Base-by-base conservation (phyloP, 2,888 invertebrate genomes). In the Colletes collaris region DNA sequence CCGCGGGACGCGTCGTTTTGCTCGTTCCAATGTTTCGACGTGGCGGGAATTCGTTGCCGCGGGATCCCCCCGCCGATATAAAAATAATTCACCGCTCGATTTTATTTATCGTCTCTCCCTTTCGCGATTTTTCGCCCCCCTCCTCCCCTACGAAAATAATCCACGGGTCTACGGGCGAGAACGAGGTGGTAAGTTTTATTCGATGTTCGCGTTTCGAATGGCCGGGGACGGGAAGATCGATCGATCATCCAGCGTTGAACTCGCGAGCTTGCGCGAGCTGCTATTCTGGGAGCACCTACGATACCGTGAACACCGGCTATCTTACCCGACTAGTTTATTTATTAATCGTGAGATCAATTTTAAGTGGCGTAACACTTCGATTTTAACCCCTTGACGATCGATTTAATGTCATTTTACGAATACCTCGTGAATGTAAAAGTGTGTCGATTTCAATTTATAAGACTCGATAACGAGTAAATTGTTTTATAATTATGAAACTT, bases 1-100 rank as follows among this genome's bases (percentile, higher is more conserved):
- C 53, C 63, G 50, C 40, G 16, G 60, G 46, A 55, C 8, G 49
- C 27, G 50, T 68, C 69, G 56, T 79, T 74, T 76, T 72, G 71
- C 66, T 67, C 71, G 70, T 62, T 35, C 37, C 60, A 11, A 35
- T 58, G 53, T 71, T 46, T 67, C 67, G 46, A 79, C 69, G 56
- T 69, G 69, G 53, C 53, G 46, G 40, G 72, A 73, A 16, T 76
- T 73, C 79, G 73, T 60, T 50, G 65, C 66, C 66, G 10, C 74
- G 65, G 49, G 64, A 69, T 53, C 49, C 67, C 27, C 27, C 27
- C 27, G 16, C 2, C 55, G 55, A 64, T 68, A 68, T 64, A 78
- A 79, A 78, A 78, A 78, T 72, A 78, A 78, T 78, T 79, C 70
- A 69, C 52, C 37, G 65, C 16, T n/a, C 27, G 50, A 66, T 65